phyloP scores from a whole-genome alignment of 1,140 invertebrate species.

The Armadillidium nasatum region DNA sequence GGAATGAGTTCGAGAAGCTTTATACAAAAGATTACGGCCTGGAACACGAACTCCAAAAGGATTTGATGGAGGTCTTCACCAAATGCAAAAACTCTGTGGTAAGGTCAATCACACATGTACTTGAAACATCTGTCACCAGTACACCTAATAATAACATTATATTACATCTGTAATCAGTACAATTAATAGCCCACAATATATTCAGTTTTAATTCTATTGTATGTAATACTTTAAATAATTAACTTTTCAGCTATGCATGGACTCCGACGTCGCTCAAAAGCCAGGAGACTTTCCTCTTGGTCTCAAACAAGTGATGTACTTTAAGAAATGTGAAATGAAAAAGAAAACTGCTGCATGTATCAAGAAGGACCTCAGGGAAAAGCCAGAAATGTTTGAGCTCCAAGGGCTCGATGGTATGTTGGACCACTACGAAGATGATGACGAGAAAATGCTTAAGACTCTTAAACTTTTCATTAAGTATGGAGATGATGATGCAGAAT shows the following conservation, averaged over 20 bases:
- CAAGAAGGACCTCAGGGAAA: not conserved
- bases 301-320: not conserved
- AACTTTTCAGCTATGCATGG: not conserved
- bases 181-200: too few species aligned
- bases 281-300: not conserved
- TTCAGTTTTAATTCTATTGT: too few species aligned
- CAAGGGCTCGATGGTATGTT: not conserved
- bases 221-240: too few species aligned
- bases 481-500: not conserved
- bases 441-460: not conserved
- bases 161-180: too few species aligned
- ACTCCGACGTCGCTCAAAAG: not conserved
- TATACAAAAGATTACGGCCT: conserved; percentile 3
- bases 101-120: too few species aligned
- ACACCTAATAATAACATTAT: too few species aligned
- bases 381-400: not conserved
- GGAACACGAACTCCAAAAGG: not conserved
- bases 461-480: not conserved
- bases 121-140: too few species aligned
- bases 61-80: not conserved
- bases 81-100: not conserved
- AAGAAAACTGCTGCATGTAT: not conserved
- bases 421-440: not conserved
- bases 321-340: not conserved
- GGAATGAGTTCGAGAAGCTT: not conserved